These are phyloP conservation scores for Stenodera caucasica DNA, from an alignment of 2,888 invertebrate genomes.

Conservation along the genomic window DNA sequence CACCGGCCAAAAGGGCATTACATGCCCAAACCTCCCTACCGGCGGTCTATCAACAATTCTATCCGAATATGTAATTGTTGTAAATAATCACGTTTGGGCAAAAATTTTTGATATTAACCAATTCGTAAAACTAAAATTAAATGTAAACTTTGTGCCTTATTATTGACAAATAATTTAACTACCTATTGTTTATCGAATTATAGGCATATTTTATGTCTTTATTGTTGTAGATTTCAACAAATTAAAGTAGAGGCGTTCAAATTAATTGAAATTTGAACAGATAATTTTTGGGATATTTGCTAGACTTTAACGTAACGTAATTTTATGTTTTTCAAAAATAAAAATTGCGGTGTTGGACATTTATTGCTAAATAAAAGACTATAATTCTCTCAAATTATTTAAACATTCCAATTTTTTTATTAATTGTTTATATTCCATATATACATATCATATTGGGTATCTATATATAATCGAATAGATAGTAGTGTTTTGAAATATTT, in stretches of 20 bases:
- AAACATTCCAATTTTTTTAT: conserved; percentile 38
- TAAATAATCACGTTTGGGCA: too few species aligned
- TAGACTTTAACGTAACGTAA: not conserved
- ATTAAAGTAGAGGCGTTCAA: conserved; percentile 5
- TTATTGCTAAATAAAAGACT: conserved; percentile 21
- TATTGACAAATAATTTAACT: conserved; percentile 21
- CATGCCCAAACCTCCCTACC: conserved; percentile 45
- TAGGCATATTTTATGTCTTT: conserved; percentile 3
- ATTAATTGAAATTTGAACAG: not conserved
- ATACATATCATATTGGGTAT: conserved; percentile 22
- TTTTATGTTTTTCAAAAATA: not conserved
- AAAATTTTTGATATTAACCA: conserved; percentile 8
- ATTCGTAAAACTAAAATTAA: conserved; percentile 8
- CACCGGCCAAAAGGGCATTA: conserved; percentile 52
- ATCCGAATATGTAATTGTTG: conserved; percentile 49
- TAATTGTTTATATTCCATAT: conserved; percentile 28
- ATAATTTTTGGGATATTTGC: conserved; percentile 19
- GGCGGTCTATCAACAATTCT: conserved; percentile 51
- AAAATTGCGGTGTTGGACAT: conserved; percentile 19
- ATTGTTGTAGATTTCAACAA: conserved; percentile 1
- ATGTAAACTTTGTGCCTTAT: conserved; percentile 18
- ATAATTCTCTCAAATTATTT: conserved; percentile 19
- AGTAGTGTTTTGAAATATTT: conserved; percentile 19
- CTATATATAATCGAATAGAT: not conserved
- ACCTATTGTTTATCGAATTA: conserved; percentile 13